phyloP scores from a whole-genome alignment of 2,113 vertebrate genomes.

The Coryphaenoides rupestris region DNA sequence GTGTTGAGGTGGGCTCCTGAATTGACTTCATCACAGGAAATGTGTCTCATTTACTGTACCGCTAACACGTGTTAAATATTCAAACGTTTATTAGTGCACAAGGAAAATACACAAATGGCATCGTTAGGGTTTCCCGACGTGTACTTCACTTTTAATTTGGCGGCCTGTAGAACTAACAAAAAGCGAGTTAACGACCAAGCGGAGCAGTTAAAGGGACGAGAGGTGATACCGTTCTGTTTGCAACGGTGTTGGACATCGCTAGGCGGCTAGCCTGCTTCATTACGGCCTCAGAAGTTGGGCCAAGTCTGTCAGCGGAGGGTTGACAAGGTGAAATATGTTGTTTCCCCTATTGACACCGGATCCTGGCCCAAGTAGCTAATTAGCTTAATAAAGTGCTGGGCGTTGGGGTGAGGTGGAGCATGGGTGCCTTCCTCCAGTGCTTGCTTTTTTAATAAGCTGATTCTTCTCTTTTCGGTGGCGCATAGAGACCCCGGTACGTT shows the following conservation, averaged over 20 bases:
- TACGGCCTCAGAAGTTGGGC: conserved; percentile 48
- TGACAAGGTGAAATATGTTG: conserved; percentile 64
- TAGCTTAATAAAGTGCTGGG: conserved; percentile 58
- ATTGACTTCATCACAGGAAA: conserved; percentile 17
- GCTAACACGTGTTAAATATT: neutral
- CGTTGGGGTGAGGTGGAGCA: conserved; percentile 48
- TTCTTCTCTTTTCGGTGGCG: conserved; percentile 64
- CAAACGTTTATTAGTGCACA: conserved; percentile 13
- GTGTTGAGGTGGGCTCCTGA: conserved; percentile 23
- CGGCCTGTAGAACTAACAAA: neutral
- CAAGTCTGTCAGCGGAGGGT: conserved; percentile 45
- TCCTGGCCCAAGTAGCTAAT: conserved; percentile 64
- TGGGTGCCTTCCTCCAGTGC: conserved; percentile 48
- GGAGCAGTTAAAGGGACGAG: conserved; percentile 30
- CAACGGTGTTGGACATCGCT: conserved; percentile 35
- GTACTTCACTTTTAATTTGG: conserved; percentile 13
- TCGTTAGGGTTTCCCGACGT: conserved; percentile 3
- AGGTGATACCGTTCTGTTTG: conserved; percentile 23
- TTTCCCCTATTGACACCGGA: conserved; percentile 56
- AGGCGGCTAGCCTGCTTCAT: conserved; percentile 37
- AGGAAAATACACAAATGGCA: conserved; percentile 10
- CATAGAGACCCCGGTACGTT: conserved; percentile 51
- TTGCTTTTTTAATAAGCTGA: conserved; percentile 72
- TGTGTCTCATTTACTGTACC: neutral
- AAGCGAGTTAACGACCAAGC: neutral